phyloP scores from a whole-genome alignment of 1,140 invertebrate species.

The Oreohelix idahoensis region DNA sequence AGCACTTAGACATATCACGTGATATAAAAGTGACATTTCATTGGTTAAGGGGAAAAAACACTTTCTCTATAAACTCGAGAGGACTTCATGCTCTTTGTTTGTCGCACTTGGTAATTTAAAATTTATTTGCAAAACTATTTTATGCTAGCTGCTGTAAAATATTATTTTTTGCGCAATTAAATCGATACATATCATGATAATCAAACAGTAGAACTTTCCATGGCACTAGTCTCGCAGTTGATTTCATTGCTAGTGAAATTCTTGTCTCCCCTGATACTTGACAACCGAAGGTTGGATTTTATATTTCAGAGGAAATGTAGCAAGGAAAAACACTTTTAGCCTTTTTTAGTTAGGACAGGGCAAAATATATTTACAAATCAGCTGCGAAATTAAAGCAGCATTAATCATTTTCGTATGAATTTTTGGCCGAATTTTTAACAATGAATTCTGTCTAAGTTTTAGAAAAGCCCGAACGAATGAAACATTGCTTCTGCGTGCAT shows the following conservation, averaged over 20 bases:
- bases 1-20: conserved; percentile 33
- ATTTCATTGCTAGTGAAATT: not conserved
- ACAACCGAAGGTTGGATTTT: not conserved
- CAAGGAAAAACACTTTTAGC: too few species aligned
- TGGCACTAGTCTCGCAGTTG: not conserved
- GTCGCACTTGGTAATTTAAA: not conserved
- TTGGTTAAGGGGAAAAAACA: conserved; percentile 23
- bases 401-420: too few species aligned
- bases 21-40: conserved; percentile 21
- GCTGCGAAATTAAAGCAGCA: too few species aligned
- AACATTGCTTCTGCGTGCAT: not conserved
- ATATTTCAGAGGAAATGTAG: not conserved
- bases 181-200: not conserved
- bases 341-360: too few species aligned
- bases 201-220: not conserved
- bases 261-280: conserved; percentile 14
- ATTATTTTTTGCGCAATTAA: not conserved
- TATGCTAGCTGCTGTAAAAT: not conserved
- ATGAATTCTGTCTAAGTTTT: too few species aligned
- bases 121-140: not conserved
- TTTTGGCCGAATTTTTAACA: too few species aligned
- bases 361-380: too few species aligned
- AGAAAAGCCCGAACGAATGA: not conserved
- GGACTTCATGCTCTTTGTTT: conserved; percentile 2
- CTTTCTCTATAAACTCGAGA: not conserved